A percentile compares a stretch with the other conserved stretches of the same genome.
Conservation (phyloP, 2,113 vertebrate species). For the zebrafish (Danio rerio) region DNA sequence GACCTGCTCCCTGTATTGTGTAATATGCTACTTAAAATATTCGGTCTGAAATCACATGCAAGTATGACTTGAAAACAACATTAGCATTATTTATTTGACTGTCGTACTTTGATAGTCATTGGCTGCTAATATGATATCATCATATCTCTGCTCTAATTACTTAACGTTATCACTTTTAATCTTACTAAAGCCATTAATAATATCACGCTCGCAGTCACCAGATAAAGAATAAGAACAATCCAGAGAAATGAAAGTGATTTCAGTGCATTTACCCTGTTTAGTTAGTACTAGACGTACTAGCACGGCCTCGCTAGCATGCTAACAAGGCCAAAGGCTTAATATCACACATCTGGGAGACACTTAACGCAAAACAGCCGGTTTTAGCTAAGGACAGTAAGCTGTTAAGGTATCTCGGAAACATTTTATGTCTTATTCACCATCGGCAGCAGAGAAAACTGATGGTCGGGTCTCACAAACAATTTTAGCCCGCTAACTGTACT, state of each 20-base stretch:
- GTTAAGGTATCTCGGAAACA: background rate
- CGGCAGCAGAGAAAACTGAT: conserved; percentile 44
- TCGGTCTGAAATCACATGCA: too few species aligned
- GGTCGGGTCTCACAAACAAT: conserved; percentile 67
- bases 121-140: too few species aligned
- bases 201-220: background rate
- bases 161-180: too few species aligned
- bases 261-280: background rate
- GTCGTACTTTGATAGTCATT: too few species aligned
- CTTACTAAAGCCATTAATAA: background rate
- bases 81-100: too few species aligned
- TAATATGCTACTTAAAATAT: too few species aligned
- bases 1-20: too few species aligned
- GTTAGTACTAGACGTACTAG: background rate
- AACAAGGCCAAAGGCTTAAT: conserved; percentile 42
- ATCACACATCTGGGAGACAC: conserved; percentile 2
- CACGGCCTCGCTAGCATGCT: conserved; percentile 40
- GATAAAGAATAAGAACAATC: background rate
- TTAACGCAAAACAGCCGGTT: background rate
- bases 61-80: too few species aligned
- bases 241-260: background rate
- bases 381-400: background rate
- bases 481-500: conserved; percentile 45
- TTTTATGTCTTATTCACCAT: too few species aligned
- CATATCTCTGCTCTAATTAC: too few species aligned